A percentile compares a stretch with the other conserved stretches of the same genome.
Conservation (phyloP, 1,140 invertebrate species). For the Apis dorsata region DNA sequence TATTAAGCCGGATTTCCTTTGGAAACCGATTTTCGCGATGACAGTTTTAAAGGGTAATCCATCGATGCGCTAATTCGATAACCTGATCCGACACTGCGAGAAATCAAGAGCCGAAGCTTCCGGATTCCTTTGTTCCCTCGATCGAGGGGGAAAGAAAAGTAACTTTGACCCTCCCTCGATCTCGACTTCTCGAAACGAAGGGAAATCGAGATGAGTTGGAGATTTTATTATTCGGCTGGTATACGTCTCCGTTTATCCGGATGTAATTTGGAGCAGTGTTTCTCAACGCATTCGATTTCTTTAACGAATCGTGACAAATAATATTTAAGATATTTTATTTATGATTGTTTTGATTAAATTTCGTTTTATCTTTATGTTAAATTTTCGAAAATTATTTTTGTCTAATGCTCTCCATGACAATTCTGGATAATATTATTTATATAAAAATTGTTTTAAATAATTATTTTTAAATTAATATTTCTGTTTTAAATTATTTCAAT, state of each 20-base stretch:
- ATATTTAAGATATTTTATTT: no score
- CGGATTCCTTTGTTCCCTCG: not conserved
- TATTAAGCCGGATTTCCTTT: slow-evolving; percentile 22
- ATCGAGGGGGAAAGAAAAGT: not conserved
- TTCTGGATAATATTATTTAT: no score
- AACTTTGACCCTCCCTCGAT: not conserved
- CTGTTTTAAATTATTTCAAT: no score
- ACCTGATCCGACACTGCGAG: slow-evolving; percentile 15
- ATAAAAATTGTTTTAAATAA: no score
- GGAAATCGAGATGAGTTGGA: not conserved
- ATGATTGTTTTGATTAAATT: no score
- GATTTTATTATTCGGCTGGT: not conserved
- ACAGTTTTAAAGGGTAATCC: slow-evolving; percentile 15
- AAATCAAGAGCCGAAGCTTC: not conserved
- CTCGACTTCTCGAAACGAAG: not conserved
- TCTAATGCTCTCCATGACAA: no score
- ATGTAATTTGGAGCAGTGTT: not conserved
- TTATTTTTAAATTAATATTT: no score
- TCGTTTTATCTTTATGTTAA: no score
- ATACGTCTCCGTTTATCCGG: not conserved
- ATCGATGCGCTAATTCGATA: slow-evolving; percentile 41
- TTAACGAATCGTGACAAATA: no score
- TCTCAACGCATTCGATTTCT: no score
- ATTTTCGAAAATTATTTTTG: no score
- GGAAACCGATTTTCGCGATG: slow-evolving; percentile 9